Conservation (phyloP, 2,797 vertebrate genomes). For the Fundulus diaphanus region DNA sequence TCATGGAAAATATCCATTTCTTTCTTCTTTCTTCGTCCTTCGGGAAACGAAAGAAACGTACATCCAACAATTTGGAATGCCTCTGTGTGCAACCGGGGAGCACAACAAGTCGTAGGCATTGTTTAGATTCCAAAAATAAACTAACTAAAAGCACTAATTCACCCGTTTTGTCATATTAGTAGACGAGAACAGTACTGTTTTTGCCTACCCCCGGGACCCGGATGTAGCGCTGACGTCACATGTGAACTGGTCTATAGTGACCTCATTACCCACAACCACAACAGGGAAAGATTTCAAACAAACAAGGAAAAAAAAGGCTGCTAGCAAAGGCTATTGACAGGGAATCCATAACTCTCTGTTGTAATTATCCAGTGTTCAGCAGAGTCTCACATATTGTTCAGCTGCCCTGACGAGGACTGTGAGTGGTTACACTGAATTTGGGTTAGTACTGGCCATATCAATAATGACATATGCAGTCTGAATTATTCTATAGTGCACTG, state of each 20-base stretch:
- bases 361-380: conserved; percentile 72
- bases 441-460: conserved; percentile 62
- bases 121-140: too few relatives aligned
- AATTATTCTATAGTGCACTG: conserved; percentile 71
- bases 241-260: conserved; percentile 34
- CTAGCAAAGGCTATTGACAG: conserved; percentile 43
- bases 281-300: conserved; percentile 46
- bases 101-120: too few relatives aligned
- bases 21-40: too few relatives aligned
- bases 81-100: too few relatives aligned
- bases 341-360: conserved; percentile 61
- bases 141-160: too few relatives aligned
- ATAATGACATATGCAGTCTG: conserved; percentile 70
- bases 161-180: too few relatives aligned
- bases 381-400: conserved; percentile 26
- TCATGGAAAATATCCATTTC: too few relatives aligned
- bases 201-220: too few relatives aligned
- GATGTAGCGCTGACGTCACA: too few relatives aligned
- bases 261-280: conserved; percentile 45
- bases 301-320: conserved; percentile 63
- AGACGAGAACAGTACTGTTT: too few relatives aligned
- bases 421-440: conserved; percentile 50
- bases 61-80: too few relatives aligned
- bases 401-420: conserved; percentile 33
- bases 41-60: too few relatives aligned